These are phyloP conservation scores for Thunnus maccoyii DNA, from an alignment of 2,113 vertebrate species.

Conservation along the genomic window DNA sequence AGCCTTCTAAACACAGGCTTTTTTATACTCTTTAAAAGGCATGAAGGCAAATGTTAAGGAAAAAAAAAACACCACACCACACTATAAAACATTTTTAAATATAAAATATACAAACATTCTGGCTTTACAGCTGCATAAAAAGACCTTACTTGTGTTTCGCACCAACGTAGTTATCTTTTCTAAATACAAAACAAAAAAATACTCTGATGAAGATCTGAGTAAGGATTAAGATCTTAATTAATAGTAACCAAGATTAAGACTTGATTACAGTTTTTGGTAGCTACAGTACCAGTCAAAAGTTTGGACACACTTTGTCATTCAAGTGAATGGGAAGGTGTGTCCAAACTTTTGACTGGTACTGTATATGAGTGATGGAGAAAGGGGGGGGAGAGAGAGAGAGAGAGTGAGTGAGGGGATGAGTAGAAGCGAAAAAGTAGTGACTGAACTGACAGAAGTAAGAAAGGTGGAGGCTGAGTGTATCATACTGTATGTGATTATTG, in stretches of 20 bases:
- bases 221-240: neutral
- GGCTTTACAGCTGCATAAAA: slow-evolving; percentile 24
- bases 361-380: neutral
- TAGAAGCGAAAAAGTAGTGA: neutral
- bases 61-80: neutral
- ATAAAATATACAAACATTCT: slow-evolving; percentile 54
- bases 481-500: slow-evolving; percentile 1
- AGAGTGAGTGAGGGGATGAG: neutral
- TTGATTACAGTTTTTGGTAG: neutral
- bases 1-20: neutral
- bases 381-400: neutral
- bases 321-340: too few species aligned
- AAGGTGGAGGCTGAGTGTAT: neutral
- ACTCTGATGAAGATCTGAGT: slow-evolving; percentile 8
- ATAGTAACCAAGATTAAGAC: neutral
- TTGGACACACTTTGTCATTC: too few species aligned
- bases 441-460: neutral
- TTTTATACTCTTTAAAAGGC: slow-evolving; percentile 42
- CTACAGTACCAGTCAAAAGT: too few species aligned
- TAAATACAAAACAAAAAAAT: neutral
- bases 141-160: neutral
- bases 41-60: slow-evolving; percentile 32
- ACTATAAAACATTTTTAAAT: slow-evolving; percentile 45
- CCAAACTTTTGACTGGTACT: too few species aligned
- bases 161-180: neutral